Evolutionary conservation across 2,113 vertebrate genomes (phyloP).

Genomic region (Sigmodon hispidus): DNA sequence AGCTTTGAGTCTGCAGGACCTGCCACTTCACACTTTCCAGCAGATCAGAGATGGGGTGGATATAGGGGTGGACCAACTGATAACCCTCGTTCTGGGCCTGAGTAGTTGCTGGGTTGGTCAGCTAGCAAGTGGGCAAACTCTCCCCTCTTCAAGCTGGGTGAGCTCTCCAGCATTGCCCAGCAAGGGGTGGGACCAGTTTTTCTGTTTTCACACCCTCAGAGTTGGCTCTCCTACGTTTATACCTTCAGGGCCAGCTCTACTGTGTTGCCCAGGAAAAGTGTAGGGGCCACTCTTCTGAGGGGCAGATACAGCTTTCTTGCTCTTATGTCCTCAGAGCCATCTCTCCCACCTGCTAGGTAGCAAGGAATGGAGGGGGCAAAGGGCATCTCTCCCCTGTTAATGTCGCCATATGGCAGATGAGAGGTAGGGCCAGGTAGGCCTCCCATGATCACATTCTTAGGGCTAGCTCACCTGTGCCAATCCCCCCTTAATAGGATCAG

Average conservation of each 20-base stretch:
- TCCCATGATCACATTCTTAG: no score
- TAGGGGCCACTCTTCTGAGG: background rate
- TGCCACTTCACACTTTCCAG: no score
- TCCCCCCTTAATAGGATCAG: background rate
- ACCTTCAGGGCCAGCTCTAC: background rate
- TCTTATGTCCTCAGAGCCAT: no score
- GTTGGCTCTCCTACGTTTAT: background rate
- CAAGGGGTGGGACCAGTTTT: background rate
- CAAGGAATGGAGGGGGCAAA: no score
- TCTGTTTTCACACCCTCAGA: background rate
- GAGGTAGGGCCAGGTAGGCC: background rate
- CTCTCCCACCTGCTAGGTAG: background rate
- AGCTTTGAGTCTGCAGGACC: no score
- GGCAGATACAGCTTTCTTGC: no score
- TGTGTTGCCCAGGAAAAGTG: background rate
- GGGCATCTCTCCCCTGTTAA: background rate
- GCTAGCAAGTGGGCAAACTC: background rate
- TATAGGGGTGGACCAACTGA: background rate
- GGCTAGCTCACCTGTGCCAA: no score
- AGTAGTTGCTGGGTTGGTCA: background rate
- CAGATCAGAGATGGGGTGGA: background rate
- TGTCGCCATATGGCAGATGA: no score
- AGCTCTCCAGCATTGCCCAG: background rate
- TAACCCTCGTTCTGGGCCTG: background rate
- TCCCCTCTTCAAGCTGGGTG: background rate